phyloP scores from a whole-genome alignment of 2,888 invertebrate species.

The Drosophila barbarae region DNA sequence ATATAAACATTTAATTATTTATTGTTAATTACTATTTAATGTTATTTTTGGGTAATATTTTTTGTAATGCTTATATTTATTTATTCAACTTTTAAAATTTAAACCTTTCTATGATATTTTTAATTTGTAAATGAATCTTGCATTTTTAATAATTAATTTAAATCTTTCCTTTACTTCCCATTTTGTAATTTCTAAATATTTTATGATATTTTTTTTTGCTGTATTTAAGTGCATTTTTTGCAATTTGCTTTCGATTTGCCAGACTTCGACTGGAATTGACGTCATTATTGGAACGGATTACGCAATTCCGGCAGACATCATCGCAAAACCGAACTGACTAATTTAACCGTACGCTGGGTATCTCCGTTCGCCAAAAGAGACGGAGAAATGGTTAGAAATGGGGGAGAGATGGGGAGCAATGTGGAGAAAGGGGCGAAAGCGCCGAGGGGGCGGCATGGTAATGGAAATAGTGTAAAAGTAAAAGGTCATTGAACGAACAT shows the following conservation, averaged over 20 bases:
- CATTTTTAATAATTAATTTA: not conserved
- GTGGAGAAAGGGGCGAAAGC: constrained; percentile 8
- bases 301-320: constrained; percentile 56
- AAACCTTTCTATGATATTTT: not conserved
- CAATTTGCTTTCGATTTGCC: constrained; percentile 21
- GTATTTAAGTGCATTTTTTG: constrained; percentile 4
- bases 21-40: too few relatives aligned
- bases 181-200: not conserved
- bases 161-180: not conserved
- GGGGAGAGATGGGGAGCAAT: constrained; percentile 2
- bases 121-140: not conserved
- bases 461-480: constrained; percentile 64
- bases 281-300: constrained; percentile 57
- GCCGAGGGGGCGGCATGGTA: constrained; percentile 35
- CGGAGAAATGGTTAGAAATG: constrained; percentile 12
- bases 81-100: not conserved
- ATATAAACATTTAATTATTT: too few relatives aligned
- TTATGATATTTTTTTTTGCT: not conserved
- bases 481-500: constrained; percentile 73
- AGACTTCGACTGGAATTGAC: constrained; percentile 42
- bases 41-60: not conserved
- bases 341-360: constrained; percentile 57
- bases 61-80: not conserved
- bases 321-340: constrained; percentile 48
- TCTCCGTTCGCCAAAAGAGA: constrained; percentile 34